Conservation (phyloP, 2,113 vertebrate species). For the Oreochromis spilurus region DNA sequence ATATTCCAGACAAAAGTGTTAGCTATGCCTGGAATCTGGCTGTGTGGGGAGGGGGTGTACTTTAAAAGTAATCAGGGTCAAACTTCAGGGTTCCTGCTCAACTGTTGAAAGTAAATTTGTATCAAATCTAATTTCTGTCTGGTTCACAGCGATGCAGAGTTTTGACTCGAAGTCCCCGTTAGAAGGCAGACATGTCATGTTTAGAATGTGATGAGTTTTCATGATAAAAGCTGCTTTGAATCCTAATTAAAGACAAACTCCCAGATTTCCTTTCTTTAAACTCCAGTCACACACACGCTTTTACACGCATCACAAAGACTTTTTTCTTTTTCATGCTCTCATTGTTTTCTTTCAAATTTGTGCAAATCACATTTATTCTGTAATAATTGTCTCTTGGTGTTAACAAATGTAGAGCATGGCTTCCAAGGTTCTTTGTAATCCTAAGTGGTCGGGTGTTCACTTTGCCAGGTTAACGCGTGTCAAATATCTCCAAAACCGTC, state of each 20-base stretch:
- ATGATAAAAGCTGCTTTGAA: neutral
- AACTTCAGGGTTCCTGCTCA: neutral
- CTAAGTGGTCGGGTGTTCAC: neutral
- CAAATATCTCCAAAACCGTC: neutral
- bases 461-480: neutral
- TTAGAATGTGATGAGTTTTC: neutral
- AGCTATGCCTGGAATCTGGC: neutral
- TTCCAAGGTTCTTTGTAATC: neutral
- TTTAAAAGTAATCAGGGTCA: neutral
- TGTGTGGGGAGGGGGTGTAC: neutral
- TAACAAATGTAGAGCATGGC: fast-evolving
- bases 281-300: neutral
- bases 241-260: neutral
- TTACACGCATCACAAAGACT: neutral
- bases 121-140: neutral
- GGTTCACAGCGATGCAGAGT: too few relatives aligned
- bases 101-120: neutral
- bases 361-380: neutral
- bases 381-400: neutral
- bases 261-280: neutral
- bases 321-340: neutral
- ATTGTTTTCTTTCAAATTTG: neutral
- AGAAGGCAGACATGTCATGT: fast-evolving
- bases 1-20: too few relatives aligned
- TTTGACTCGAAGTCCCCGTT: neutral